Percentiles rank a stretch among this genome's conserved stretches.
Evolutionary conservation across 2,113 vertebrate genomes (phyloP).

Genomic region (Forbesichthys agassizii): DNA sequence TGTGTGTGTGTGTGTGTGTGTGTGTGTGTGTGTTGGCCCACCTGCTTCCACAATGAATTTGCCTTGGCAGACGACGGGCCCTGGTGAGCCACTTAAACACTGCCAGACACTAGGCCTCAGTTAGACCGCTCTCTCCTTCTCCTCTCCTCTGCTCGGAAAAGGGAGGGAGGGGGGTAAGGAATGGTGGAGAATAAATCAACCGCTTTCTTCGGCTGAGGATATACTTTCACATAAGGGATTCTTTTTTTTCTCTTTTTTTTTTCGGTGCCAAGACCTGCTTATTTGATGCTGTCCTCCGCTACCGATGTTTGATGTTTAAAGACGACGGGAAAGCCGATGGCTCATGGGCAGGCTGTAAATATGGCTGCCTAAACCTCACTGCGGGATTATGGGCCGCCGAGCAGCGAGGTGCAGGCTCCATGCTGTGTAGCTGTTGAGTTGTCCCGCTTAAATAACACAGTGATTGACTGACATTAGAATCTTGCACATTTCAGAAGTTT

Average conservation of each 20-base stretch:
- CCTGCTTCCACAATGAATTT: slow-evolving; percentile 70
- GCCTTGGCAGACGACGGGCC: slow-evolving; percentile 70
- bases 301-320: slow-evolving; percentile 51
- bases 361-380: slow-evolving; percentile 54
- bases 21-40: slow-evolving; percentile 46
- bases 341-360: slow-evolving; percentile 63
- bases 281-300: slow-evolving; percentile 39
- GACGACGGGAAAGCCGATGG: slow-evolving; percentile 25
- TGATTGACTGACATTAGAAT: slow-evolving; percentile 40
- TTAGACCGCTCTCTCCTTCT: slow-evolving; percentile 50
- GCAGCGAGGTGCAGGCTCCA: slow-evolving; percentile 39
- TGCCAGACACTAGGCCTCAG: slow-evolving; percentile 69
- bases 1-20: slow-evolving; percentile 8
- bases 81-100: slow-evolving; percentile 65
- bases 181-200: slow-evolving; percentile 50
- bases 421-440: slow-evolving; percentile 43
- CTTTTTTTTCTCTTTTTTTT: slow-evolving; percentile 3
- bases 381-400: slow-evolving; percentile 52
- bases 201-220: slow-evolving; percentile 44
- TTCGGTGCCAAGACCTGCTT: slow-evolving; percentile 65
- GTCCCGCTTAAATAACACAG: slow-evolving; percentile 41
- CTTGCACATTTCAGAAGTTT: slow-evolving; percentile 37
- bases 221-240: slow-evolving; percentile 47
- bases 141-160: slow-evolving; percentile 24
- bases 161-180: slow-evolving; percentile 16